Percentiles rank a stretch among this genome's conserved stretches.
phyloP scores from a whole-genome alignment of 2,888 invertebrate genomes.

The Balanococcus diminutus region DNA sequence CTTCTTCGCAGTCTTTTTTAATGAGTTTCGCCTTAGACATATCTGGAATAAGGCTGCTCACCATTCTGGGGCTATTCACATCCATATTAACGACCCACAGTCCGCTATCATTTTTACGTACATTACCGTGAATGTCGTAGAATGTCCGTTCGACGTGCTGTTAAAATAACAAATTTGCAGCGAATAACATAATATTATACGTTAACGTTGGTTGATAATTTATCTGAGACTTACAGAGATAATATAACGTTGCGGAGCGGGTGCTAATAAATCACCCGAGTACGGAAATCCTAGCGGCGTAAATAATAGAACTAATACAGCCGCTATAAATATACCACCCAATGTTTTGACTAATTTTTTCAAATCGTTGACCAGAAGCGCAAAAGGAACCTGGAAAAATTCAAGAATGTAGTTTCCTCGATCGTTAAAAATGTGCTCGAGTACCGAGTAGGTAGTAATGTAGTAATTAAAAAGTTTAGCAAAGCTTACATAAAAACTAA shows the following conservation, averaged over 20 bases:
- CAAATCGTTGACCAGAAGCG: constrained; percentile 63
- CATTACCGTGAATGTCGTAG: constrained; percentile 64
- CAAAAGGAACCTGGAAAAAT: constrained; percentile 62
- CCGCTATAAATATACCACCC: constrained; percentile 65
- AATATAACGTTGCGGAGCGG: constrained; percentile 77
- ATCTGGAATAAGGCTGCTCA: constrained; percentile 67
- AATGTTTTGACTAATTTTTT: constrained; percentile 65
- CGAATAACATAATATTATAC: not conserved
- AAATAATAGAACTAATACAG: constrained; percentile 67
- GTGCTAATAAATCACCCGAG: constrained; percentile 67
- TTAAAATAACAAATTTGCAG: constrained; percentile 57
- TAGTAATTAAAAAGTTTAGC: too few relatives aligned
- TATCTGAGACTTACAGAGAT: constrained; percentile 67
- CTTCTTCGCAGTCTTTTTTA: constrained; percentile 66
- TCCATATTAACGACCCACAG: constrained; percentile 80
- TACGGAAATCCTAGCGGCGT: constrained; percentile 79
- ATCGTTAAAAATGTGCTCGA: not conserved
- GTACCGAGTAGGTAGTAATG: too few relatives aligned
- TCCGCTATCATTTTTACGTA: constrained; percentile 65
- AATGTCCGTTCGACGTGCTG: constrained; percentile 71
- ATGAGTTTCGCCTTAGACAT: constrained; percentile 63
- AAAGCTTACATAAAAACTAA: constrained; percentile 58
- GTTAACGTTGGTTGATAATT: too few relatives aligned
- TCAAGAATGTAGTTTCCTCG: constrained; percentile 41
- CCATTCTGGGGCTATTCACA: constrained; percentile 71